Base-by-base conservation (phyloP, 2,888 invertebrate genomes). In the Parelbella ahira region DNA sequence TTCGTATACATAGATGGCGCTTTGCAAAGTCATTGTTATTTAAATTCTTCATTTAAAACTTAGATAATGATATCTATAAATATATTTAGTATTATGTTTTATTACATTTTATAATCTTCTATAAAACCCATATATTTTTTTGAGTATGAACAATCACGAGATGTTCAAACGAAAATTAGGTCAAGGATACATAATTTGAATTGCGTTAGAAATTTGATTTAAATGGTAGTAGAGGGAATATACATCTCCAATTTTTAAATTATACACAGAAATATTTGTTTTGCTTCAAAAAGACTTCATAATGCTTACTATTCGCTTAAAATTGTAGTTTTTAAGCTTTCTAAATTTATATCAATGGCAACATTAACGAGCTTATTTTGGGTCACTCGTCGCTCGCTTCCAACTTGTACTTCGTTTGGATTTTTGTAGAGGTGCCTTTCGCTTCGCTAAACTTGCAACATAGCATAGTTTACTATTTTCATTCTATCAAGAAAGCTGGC, bases 391-490 rank as follows among this genome's bases (percentile, higher is more conserved):
- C 37, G 54, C 48, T 64, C 59, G 65, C 75, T 78, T 83, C 81
- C 75, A 82, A 80, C 81, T 82, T 81, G 79, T 81, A 78, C 77
- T 83, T 81, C 79, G 71, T 72, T 77, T 74, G 68, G 68, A 68
- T 74, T 80, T 79, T 79, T 77, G 69, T 84, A 77, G 80, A 83
- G 81, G 83, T 86, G 87, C 87, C 87, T 87, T 86, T 87, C 86
- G 84, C 87, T 84, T 86, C 84, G 80, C 82, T 84, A 83, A 83
- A 84, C 86, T 86, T 86, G 83, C 84, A 82, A 83, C 83, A 81
- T 82, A 83, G 74, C 71, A 65, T 79, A 80, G 72, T 79, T 79
- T 78, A 72, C 76, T 83, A 81, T 84, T 86, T 84, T 86, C 72
- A 80, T 76, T 80, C 48, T 50, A 52, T 48, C 64, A 82, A 79